Evolutionary conservation across 2,888 invertebrate genomes (phyloP).

Genomic region (Pomacea canaliculata): DNA sequence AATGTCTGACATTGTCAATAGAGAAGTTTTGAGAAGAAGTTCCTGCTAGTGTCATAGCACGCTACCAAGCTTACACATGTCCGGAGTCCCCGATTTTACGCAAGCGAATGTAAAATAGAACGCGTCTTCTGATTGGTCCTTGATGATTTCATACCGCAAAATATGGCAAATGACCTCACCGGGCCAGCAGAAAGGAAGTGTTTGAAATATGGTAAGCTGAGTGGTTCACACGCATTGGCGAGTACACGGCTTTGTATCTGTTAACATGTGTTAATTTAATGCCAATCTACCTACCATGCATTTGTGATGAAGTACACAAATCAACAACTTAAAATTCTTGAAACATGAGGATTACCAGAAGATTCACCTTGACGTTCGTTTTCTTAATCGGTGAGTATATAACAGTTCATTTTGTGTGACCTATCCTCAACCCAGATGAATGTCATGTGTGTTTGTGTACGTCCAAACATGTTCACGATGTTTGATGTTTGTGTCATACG

Average conservation of each 20-base stretch:
- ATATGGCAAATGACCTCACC: slow-evolving; percentile 27
- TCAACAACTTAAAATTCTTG: background rate
- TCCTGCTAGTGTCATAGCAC: background rate
- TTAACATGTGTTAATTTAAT: slow-evolving; percentile 15
- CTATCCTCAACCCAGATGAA: slow-evolving; percentile 17
- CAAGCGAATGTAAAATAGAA: slow-evolving; percentile 19
- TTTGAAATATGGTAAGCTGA: slow-evolving; percentile 26
- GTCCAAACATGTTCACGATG: background rate
- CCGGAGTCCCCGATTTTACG: slow-evolving; percentile 22
- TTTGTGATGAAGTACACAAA: background rate
- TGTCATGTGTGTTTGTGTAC: slow-evolving; percentile 23
- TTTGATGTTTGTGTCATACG: too few relatives aligned
- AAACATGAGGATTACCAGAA: slow-evolving; percentile 15
- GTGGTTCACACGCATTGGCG: slow-evolving; percentile 22
- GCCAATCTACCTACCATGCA: background rate
- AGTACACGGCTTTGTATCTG: slow-evolving; percentile 1
- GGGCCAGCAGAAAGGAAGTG: slow-evolving; percentile 25
- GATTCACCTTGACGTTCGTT: slow-evolving; percentile 3
- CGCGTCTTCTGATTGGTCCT: slow-evolving; percentile 18
- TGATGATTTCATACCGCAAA: slow-evolving; percentile 27
- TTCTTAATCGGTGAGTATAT: slow-evolving; percentile 11
- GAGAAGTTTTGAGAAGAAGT: too few relatives aligned
- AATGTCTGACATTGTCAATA: too few relatives aligned
- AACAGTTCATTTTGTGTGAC: slow-evolving; percentile 16
- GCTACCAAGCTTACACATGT: background rate